phyloP scores from a whole-genome alignment of 2,888 invertebrate genomes.

The Oligia latruncula region DNA sequence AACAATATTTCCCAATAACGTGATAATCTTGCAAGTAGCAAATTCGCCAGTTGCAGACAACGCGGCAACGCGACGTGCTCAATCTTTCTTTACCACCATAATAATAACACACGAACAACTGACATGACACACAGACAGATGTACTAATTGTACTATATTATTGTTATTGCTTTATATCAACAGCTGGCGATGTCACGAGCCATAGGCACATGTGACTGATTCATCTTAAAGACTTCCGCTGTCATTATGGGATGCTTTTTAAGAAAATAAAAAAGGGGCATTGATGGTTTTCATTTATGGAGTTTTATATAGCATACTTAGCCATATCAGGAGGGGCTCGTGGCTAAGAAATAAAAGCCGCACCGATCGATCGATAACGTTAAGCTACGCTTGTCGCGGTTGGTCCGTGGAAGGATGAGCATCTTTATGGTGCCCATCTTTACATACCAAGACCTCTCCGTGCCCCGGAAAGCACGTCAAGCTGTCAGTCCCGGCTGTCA shows the following conservation, averaged over 20 bases:
- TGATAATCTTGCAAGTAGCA: background rate
- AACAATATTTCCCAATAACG: background rate
- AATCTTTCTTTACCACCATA: conserved; percentile 17
- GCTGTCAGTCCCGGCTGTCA: too few relatives aligned
- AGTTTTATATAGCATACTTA: too few relatives aligned
- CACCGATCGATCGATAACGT: too few relatives aligned
- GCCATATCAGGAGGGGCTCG: too few relatives aligned
- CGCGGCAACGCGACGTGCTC: conserved; percentile 22
- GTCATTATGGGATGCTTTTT: background rate
- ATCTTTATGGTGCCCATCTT: too few relatives aligned
- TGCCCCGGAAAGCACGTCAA: too few relatives aligned
- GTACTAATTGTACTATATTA: conserved; percentile 39
- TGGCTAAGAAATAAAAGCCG: too few relatives aligned
- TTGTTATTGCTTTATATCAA: conserved; percentile 39
- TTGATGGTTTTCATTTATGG: too few relatives aligned
- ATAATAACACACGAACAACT: background rate
- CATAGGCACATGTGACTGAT: conserved; percentile 12
- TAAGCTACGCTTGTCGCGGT: too few relatives aligned
- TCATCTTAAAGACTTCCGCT: conserved; percentile 42
- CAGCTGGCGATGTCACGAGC: conserved; percentile 51
- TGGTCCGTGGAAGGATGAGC: too few relatives aligned
- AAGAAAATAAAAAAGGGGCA: background rate
- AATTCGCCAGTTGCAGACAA: conserved; percentile 33
- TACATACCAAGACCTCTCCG: too few relatives aligned
- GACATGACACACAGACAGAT: conserved; percentile 51